Evolutionary conservation across 2,797 vertebrate genomes (phyloP), one percentile per base, ranked within the genome.

Genomic region (Sphaeramia orbicularis): DNA sequence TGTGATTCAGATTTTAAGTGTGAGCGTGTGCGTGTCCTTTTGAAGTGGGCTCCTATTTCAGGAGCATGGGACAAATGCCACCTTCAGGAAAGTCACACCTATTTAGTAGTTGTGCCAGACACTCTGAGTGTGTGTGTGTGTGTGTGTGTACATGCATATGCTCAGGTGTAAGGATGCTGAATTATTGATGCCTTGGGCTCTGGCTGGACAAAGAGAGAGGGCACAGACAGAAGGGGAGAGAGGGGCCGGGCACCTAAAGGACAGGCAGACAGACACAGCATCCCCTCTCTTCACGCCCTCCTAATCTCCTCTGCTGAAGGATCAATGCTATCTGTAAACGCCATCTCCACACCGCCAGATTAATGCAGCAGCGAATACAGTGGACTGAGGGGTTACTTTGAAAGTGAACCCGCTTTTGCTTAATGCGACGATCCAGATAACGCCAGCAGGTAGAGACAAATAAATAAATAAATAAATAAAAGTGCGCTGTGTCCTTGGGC

Each of bases 181-280:
- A 93, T 94, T 88, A 93, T 91, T 88, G 85, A 94, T 93, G 89
- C 51, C 12, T 41, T 49, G 49, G 65, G 77, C 82, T 87, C 72
- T 49, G 37, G 81, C 70, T 69, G 78, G 65, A 70, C 74, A 61
- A 48, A 69, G 55, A 61, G 60, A 78, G 53, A 43, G 73, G 41
- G 50, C 16, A 38, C 30, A 44, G 71, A 63, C 2, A 66, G 44
- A 64, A 27, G 49, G 60, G 51, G 30, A 7, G 60, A 76, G 52
- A 57, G 71, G 69, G 32, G 10, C 19, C 24, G 48, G 73, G 77
- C 78, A 73, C 53, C 53, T 74, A 74, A 87, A 91, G 89, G 89
- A 86, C 88, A 68, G 42, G 52, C 65, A 59, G 70, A 68, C 75
- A 56, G 78, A 69, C 71, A 53, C 71, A 53, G 70, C 74, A 64